Conservation (phyloP, 2,797 vertebrate species). For the Melanotaenia parkinsoni region DNA sequence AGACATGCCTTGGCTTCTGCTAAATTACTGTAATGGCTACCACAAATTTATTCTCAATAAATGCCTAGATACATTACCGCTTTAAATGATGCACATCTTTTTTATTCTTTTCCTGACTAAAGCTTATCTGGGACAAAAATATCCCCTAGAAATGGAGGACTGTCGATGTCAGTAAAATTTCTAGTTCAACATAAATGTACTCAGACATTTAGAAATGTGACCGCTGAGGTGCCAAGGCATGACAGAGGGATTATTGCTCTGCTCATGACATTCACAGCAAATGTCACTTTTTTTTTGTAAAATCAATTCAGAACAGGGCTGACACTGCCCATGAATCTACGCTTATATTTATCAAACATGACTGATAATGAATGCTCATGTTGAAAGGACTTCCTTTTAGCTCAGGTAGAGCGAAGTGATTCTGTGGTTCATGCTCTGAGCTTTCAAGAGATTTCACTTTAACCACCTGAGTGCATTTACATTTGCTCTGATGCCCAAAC, state of each 20-base stretch:
- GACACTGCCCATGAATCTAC: neutral
- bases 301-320: neutral
- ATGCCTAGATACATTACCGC: neutral
- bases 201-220: slow-evolving; percentile 6
- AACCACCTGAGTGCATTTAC: slow-evolving; percentile 17
- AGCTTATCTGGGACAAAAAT: slow-evolving; percentile 1
- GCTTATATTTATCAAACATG: neutral
- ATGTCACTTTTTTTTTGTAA: neutral
- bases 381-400: neutral
- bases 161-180: neutral
- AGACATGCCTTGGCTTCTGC: no score
- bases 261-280: slow-evolving; percentile 1
- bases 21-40: no score
- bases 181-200: neutral
- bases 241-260: slow-evolving; percentile 12
- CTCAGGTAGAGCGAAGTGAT: neutral
- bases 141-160: neutral
- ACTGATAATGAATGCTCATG: slow-evolving; percentile 4
- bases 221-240: neutral
- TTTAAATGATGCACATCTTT: slow-evolving; percentile 4
- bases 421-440: neutral
- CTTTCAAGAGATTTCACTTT: slow-evolving; percentile 1
- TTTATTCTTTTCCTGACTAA: slow-evolving; percentile 4
- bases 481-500: neutral
- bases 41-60: slow-evolving; percentile 7